phyloP scores from a whole-genome alignment of 2,113 vertebrate genomes.

The Pygoscelis adeliae region DNA sequence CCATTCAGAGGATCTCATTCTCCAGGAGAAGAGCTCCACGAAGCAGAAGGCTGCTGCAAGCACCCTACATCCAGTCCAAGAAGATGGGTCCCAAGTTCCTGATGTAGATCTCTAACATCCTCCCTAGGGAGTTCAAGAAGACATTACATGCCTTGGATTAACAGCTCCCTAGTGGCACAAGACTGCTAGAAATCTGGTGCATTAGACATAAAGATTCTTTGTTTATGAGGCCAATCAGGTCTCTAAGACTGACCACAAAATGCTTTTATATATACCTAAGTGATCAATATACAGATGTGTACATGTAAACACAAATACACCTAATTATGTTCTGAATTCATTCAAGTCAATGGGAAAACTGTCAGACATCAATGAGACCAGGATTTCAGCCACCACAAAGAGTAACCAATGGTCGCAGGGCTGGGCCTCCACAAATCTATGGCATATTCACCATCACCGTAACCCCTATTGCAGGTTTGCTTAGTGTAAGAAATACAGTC shows the following conservation, averaged over 20 bases:
- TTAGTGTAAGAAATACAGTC: not conserved
- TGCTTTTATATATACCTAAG: not conserved
- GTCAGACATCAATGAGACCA: not conserved
- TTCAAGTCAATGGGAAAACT: not conserved
- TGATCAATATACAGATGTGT: not conserved
- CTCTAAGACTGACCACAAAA: not conserved
- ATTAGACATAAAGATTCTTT: not conserved
- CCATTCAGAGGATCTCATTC: not conserved
- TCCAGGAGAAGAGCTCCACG: not conserved
- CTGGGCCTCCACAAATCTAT: not conserved
- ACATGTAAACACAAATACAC: not conserved
- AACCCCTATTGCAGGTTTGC: not conserved
- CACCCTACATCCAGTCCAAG: not conserved
- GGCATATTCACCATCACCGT: not conserved
- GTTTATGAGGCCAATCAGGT: not conserved
- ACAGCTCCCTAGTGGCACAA: not conserved
- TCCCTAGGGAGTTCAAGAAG: not conserved
- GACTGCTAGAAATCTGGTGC: not conserved
- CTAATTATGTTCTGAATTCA: not conserved
- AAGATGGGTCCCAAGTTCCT: not conserved
- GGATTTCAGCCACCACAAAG: not conserved
- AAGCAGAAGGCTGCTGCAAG: not conserved
- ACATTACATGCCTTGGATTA: not conserved
- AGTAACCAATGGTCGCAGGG: not conserved
- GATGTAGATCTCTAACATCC: not conserved